Evolutionary conservation across 2,797 vertebrate genomes (phyloP).

Genomic region (Periparus ater): DNA sequence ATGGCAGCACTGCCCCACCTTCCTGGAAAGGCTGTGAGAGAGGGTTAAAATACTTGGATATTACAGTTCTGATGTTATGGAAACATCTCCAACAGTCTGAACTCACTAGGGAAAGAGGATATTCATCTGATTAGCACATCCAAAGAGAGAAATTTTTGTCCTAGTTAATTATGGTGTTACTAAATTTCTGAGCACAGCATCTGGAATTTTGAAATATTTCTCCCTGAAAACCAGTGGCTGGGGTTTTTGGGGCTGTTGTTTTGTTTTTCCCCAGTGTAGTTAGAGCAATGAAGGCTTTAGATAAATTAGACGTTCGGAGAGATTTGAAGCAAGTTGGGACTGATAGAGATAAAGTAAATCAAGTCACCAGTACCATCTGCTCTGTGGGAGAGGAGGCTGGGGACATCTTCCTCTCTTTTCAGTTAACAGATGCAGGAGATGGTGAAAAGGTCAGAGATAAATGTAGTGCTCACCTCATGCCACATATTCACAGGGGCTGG

Average conservation of each 20-base stretch:
- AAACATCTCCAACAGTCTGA: background rate
- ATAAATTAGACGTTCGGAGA: slow-evolving; percentile 36
- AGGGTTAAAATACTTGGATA: background rate
- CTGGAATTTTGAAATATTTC: slow-evolving; percentile 38
- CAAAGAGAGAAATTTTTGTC: slow-evolving; percentile 33
- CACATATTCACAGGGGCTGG: slow-evolving; percentile 61
- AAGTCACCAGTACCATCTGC: slow-evolving; percentile 58
- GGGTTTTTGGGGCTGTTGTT: background rate
- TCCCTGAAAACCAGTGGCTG: background rate
- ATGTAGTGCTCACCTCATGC: slow-evolving; percentile 65
- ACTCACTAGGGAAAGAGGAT: background rate
- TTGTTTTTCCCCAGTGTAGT: background rate
- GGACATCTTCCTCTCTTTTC: slow-evolving; percentile 44
- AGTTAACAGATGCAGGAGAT: slow-evolving; percentile 70
- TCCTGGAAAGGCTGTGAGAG: background rate
- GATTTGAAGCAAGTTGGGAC: slow-evolving; percentile 8
- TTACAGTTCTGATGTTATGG: background rate
- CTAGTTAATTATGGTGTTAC: slow-evolving; percentile 12
- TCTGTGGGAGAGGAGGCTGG: slow-evolving; percentile 63
- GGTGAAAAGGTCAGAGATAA: slow-evolving; percentile 76
- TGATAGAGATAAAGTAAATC: slow-evolving; percentile 52
- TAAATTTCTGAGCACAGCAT: slow-evolving; percentile 5
- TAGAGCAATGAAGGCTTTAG: background rate
- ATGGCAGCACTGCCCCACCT: background rate
- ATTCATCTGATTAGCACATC: background rate